phyloP scores from a whole-genome alignment of 2,888 invertebrate species.

The Thecophora atra region DNA sequence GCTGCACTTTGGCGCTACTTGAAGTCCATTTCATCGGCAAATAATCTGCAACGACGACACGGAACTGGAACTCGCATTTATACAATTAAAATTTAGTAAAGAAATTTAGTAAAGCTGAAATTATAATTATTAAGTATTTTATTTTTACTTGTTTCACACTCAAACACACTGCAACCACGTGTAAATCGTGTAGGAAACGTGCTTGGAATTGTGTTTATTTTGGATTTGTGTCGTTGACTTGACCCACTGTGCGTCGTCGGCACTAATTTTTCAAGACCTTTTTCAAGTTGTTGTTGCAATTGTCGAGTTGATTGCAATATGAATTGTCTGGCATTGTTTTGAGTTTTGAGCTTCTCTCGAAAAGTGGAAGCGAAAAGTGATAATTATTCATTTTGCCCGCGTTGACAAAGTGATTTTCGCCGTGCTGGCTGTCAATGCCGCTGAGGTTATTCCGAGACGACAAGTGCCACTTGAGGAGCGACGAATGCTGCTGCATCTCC shows the following conservation, averaged over 20 bases:
- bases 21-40: too few species aligned
- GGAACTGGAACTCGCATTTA: too few species aligned
- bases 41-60: too few species aligned
- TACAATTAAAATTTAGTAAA: too few species aligned
- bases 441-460: conserved; percentile 43
- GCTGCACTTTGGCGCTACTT: background rate
- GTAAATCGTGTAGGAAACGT: too few species aligned
- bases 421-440: conserved; percentile 28
- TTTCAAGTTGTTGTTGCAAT: conserved; percentile 9
- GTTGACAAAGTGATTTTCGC: conserved; percentile 34
- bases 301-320: conserved; percentile 29
- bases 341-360: background rate
- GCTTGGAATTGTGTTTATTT: too few species aligned
- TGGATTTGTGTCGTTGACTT: background rate
- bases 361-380: conserved; percentile 6
- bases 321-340: conserved; percentile 21
- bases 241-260: conserved; percentile 8
- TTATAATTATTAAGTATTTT: too few species aligned
- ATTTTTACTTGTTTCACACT: too few species aligned
- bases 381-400: conserved; percentile 31
- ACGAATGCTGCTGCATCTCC: conserved; percentile 38
- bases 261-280: background rate
- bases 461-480: conserved; percentile 60
- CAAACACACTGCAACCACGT: too few species aligned
- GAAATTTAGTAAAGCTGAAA: too few species aligned